These are phyloP conservation scores for Pteropus alecto DNA, from an alignment of 2,113 vertebrate species.

Conservation along the genomic window DNA sequence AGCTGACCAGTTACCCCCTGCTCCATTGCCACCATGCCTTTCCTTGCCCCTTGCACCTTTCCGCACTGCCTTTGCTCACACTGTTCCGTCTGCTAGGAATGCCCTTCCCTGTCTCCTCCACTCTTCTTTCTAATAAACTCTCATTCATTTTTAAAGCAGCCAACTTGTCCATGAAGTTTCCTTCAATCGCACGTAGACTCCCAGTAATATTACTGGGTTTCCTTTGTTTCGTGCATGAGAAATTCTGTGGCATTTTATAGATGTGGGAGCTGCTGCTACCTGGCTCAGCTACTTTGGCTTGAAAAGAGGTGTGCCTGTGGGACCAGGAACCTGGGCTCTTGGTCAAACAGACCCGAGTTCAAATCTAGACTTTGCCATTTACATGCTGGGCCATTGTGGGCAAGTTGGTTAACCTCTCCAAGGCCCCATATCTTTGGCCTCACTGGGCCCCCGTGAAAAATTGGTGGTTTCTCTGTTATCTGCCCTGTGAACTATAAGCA, in stretches of 20 bases:
- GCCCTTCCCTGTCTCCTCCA: not conserved
- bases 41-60: not conserved
- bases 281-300: not conserved
- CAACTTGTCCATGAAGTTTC: not conserved
- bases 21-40: not conserved
- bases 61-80: not conserved
- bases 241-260: not conserved
- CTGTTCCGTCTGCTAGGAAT: not conserved
- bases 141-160: slow-evolving; percentile 3
- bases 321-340: not conserved
- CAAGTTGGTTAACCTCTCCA: not conserved
- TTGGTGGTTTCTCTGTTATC: not conserved
- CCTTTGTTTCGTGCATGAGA: not conserved
- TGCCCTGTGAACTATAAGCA: not conserved
- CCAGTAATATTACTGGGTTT: not conserved
- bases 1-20: not conserved
- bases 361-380: not conserved
- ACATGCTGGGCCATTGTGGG: not conserved
- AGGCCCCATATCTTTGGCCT: not conserved
- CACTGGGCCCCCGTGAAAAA: not conserved
- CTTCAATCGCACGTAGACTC: not conserved
- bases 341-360: not conserved
- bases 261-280: not conserved
- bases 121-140: not conserved
- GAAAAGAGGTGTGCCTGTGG: not conserved